A percentile compares a stretch with the other conserved stretches of the same genome.
These are phyloP conservation scores for Baccha elongata DNA, from an alignment of 2,888 invertebrate species.

Conservation along the genomic window DNA sequence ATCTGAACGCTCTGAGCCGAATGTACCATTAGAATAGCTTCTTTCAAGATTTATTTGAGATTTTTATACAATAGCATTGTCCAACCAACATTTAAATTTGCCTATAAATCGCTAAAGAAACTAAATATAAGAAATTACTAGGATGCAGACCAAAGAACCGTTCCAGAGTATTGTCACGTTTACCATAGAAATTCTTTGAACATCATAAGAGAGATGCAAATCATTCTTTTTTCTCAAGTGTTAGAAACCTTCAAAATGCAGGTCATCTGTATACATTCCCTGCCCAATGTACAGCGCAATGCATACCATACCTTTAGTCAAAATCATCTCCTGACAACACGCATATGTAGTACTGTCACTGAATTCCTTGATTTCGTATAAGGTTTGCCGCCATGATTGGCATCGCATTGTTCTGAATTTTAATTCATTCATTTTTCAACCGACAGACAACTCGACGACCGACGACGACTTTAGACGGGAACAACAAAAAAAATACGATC, in stretches of 20 bases:
- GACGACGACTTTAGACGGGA: not conserved
- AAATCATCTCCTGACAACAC: slow-evolving; percentile 26
- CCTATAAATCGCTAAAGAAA: slow-evolving; percentile 33
- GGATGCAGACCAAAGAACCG: slow-evolving; percentile 66
- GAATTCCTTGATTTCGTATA: slow-evolving; percentile 56
- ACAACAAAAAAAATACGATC: slow-evolving; percentile 52
- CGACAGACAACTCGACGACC: slow-evolving; percentile 3
- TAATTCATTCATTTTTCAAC: slow-evolving; percentile 65
- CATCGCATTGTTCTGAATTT: slow-evolving; percentile 70
- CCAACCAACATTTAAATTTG: not conserved
- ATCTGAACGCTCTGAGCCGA: too few relatives aligned
- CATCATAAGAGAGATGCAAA: slow-evolving; percentile 57
- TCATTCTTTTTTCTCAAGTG: slow-evolving; percentile 53
- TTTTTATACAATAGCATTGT: not conserved
- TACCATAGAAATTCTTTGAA: slow-evolving; percentile 54
- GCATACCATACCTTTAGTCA: slow-evolving; percentile 49
- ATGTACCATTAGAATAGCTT: too few relatives aligned
- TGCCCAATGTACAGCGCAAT: too few relatives aligned
- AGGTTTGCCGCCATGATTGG: slow-evolving; percentile 21
- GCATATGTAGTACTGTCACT: slow-evolving; percentile 35
- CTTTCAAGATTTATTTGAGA: too few relatives aligned
- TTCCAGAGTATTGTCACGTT: slow-evolving; percentile 64
- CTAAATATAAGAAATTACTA: slow-evolving; percentile 48
- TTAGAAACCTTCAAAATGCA: slow-evolving; percentile 66
- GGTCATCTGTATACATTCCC: slow-evolving; percentile 44